Base-by-base conservation (phyloP, 1,140 invertebrate genomes). In the Microplitis mediator region DNA sequence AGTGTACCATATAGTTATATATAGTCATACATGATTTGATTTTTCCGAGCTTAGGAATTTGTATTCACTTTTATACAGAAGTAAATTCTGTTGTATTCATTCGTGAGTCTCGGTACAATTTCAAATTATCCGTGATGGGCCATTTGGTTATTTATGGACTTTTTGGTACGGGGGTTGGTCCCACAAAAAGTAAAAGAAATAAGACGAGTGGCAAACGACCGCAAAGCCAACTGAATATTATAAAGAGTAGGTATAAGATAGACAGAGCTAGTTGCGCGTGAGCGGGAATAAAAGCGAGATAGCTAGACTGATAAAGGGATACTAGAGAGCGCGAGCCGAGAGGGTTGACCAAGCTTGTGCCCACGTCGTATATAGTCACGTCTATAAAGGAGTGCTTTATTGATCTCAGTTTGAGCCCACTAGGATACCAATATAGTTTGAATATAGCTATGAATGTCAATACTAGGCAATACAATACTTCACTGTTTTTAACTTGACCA, bases 341-440 rank as follows among this genome's bases (percentile, higher is more conserved):
- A 78, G 77, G 77, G 79, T 84, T 80, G 81, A 76, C 79, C 80
- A 81, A 85, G 83, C 81, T 83, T 81, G 82, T 83, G 81, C 56
- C 80, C 77, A 77, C 80, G 84, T 80, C 11, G 6, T 6, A 81
- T 84, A 80, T 82, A 84, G 81, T 69, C 79, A 84, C 85, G 84
- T 84, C 83, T 85, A 85, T 84, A 85, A 86, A 86, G 83, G 83
- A 84, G 81, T 84, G 82, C 85, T 85, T 86, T 85, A 86, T 85
- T 86, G 85, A 86, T 86, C 85, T 86, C 81, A 81, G 84, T 85
- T 86, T 83, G 83, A 84, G 81, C 82, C 81, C 81, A 82, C 83
- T 84, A 84, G 82, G 82, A 85, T 84, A 84, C 82, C 83, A 80
- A 84, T 85, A 84, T 84, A 85, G 80, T 50, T 39, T 32, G 13